Percentiles rank a stretch among this genome's conserved stretches.
phyloP scores from a whole-genome alignment of 2,797 vertebrate genomes.

The Nasua narica region DNA sequence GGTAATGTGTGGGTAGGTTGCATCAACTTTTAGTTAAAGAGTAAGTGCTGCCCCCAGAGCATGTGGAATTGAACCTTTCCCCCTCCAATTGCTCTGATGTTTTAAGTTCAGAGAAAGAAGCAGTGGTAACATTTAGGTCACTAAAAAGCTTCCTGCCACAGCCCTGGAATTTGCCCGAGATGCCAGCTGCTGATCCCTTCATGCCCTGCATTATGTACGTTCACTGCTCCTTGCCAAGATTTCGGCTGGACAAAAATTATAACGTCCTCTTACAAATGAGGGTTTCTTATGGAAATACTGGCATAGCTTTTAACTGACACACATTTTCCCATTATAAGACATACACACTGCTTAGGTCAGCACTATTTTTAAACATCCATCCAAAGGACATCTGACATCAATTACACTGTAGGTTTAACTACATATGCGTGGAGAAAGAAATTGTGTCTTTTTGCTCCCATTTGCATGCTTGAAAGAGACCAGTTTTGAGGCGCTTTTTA shows the following conservation, averaged over 20 bases:
- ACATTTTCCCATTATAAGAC: slow-evolving; percentile 79
- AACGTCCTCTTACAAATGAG: slow-evolving; percentile 79
- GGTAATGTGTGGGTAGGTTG: background rate
- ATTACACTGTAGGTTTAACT: slow-evolving; percentile 77
- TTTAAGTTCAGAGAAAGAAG: slow-evolving; percentile 35
- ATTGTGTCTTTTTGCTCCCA: slow-evolving; percentile 24
- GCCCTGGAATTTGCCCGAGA: slow-evolving; percentile 39
- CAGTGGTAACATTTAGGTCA: slow-evolving; percentile 13
- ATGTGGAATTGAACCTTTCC: background rate
- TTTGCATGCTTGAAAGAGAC: slow-evolving; percentile 47
- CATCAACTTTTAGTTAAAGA: background rate
- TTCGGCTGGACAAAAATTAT: slow-evolving; percentile 77
- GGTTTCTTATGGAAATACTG: slow-evolving; percentile 82
- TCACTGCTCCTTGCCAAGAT: slow-evolving; percentile 72
- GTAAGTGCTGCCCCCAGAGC: background rate
- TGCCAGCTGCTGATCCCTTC: slow-evolving; percentile 65
- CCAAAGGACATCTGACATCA: slow-evolving; percentile 74
- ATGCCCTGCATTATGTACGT: slow-evolving; percentile 52
- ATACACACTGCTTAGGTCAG: slow-evolving; percentile 74
- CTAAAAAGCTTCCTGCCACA: slow-evolving; percentile 41
- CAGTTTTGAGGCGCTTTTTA: background rate
- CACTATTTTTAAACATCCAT: slow-evolving; percentile 73
- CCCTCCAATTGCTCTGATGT: background rate
- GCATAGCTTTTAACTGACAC: slow-evolving; percentile 73
- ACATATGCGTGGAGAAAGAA: slow-evolving; percentile 40